phyloP scores from a whole-genome alignment of 2,113 vertebrate genomes.

The Psittacus erithacus region DNA sequence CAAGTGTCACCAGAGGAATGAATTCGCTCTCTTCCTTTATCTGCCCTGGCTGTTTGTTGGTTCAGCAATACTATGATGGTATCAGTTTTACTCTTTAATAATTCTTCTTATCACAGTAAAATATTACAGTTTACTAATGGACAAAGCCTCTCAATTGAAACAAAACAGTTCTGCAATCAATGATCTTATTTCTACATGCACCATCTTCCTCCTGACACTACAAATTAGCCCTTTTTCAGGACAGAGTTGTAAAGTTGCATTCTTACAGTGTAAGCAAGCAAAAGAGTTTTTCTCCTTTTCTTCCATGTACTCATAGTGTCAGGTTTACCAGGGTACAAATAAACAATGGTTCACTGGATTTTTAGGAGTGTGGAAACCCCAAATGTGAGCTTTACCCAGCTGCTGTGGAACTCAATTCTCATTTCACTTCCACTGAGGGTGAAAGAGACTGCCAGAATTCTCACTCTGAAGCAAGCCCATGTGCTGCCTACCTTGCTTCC shows the following conservation, averaged over 20 bases:
- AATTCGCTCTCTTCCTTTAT: neutral
- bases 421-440: neutral
- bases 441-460: neutral
- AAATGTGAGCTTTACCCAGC: neutral
- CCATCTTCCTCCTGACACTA: neutral
- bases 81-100: neutral
- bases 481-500: constrained; percentile 75
- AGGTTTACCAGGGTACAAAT: neutral
- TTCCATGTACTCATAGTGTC: neutral
- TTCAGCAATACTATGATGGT: neutral
- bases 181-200: neutral
- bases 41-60: neutral
- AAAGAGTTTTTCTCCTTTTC: neutral
- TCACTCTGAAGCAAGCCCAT: neutral
- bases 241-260: neutral
- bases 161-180: neutral
- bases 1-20: neutral
- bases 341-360: neutral
- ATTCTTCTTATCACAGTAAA: neutral
- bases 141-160: neutral
- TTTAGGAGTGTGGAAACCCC: neutral
- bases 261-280: accelerated
- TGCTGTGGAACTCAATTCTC: neutral
- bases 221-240: neutral
- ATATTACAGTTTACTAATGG: neutral